These are phyloP conservation scores for Sorex fumeus DNA, from an alignment of 2,113 vertebrate genomes.

Conservation along the genomic window DNA sequence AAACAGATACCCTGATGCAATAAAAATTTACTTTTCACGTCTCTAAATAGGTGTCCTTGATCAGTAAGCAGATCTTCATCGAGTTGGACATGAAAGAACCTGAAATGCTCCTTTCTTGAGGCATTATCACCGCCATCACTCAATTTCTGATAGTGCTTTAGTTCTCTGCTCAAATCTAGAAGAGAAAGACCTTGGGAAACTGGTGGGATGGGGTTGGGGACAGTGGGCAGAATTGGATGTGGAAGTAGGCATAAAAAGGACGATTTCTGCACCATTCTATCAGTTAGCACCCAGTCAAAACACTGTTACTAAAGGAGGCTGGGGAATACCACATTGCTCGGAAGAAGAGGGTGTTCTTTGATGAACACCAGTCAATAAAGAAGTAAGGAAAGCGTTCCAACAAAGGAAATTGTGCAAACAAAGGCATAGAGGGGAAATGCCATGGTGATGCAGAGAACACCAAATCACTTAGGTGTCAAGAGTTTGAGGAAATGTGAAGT, in stretches of 20 bases:
- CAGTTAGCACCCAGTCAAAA: not conserved
- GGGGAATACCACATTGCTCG: not conserved
- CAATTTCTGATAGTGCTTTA: not conserved
- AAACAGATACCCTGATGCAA: not conserved
- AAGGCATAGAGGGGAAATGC: not conserved
- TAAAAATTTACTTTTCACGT: constrained; percentile 24
- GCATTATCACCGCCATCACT: not conserved
- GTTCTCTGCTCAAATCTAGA: not conserved
- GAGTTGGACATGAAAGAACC: not conserved
- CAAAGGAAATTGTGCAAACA: not conserved
- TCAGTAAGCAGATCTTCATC: not conserved
- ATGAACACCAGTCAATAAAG: not conserved
- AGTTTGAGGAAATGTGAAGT: not conserved
- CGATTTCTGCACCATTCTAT: not conserved
- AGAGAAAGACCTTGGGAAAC: not conserved
- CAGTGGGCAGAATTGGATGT: not conserved
- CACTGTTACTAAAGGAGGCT: not conserved
- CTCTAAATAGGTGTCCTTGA: not conserved
- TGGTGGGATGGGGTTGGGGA: not conserved
- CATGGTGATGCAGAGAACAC: not conserved
- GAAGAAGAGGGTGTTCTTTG: constrained; percentile 18
- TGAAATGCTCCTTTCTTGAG: not conserved
- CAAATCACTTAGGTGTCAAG: not conserved
- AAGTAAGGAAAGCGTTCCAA: not conserved
- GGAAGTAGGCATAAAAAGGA: not conserved